phyloP scores from a whole-genome alignment of 2,113 vertebrate species.

The Periophthalmus modestus region DNA sequence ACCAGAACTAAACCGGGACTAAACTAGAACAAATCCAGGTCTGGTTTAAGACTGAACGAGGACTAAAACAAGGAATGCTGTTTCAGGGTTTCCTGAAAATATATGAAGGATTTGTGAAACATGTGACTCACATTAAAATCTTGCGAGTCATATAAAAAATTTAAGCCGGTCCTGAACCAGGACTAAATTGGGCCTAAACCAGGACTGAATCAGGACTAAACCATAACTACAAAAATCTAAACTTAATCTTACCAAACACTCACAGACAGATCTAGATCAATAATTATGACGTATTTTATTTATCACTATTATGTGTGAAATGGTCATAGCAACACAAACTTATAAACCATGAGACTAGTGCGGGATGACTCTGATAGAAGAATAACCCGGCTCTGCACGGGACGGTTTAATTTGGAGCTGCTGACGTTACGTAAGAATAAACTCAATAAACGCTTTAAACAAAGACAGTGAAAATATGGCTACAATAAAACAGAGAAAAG shows the following conservation, averaged over 20 bases:
- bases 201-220: too few relatives aligned
- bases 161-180: neutral
- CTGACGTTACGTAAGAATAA: neutral
- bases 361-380: neutral
- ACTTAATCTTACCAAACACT: neutral
- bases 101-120: too few relatives aligned
- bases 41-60: neutral
- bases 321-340: neutral
- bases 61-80: too few relatives aligned
- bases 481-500: neutral
- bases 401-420: neutral
- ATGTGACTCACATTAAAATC: too few relatives aligned
- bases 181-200: neutral
- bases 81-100: too few relatives aligned
- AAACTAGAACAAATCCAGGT: neutral
- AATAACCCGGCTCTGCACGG: neutral
- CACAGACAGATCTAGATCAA: neutral
- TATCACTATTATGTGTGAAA: neutral
- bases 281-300: neutral
- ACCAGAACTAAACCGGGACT: neutral
- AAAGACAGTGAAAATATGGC: neutral
- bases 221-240: too few relatives aligned
- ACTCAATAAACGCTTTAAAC: neutral
- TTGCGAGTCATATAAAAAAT: too few relatives aligned
- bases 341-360: neutral